Conservation (phyloP, 2,888 invertebrate genomes). For the Pogonocherus hispidulus region DNA sequence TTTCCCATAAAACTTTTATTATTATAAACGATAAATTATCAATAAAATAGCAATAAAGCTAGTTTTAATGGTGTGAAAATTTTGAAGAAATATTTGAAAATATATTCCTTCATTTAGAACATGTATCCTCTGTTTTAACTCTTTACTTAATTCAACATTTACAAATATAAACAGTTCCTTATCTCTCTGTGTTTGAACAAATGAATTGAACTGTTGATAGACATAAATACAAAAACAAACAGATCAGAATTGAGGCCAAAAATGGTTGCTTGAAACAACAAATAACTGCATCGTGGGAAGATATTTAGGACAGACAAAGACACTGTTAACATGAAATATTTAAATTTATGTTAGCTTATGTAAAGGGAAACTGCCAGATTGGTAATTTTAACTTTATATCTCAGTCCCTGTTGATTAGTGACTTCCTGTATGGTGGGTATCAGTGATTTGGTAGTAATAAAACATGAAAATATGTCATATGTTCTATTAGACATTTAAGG, state of each 20-base stretch:
- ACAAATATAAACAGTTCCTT: no score
- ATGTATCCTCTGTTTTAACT: no score
- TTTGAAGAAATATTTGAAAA: no score
- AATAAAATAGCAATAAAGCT: no score
- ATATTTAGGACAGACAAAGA: neutral
- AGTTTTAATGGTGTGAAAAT: no score
- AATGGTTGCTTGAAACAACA: neutral
- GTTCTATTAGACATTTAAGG: no score
- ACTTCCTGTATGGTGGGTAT: neutral
- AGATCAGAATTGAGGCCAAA: neutral
- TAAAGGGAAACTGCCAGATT: neutral
- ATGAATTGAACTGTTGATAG: neutral
- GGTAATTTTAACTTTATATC: neutral
- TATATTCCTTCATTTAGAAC: no score
- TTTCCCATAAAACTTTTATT: no score
- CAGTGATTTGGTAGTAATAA: no score
- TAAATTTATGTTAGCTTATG: neutral
- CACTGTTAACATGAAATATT: neutral
- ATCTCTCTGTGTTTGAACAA: neutral
- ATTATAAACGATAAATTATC: no score
- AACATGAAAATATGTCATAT: no score
- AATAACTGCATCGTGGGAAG: constrained; percentile 18
- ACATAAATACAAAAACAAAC: constrained; percentile 39
- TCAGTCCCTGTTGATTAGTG: neutral
- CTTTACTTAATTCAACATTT: no score